These are phyloP conservation scores for Neomicropteryx cornuta DNA, from an alignment of 1,140 invertebrate genomes.

Conservation along the genomic window DNA sequence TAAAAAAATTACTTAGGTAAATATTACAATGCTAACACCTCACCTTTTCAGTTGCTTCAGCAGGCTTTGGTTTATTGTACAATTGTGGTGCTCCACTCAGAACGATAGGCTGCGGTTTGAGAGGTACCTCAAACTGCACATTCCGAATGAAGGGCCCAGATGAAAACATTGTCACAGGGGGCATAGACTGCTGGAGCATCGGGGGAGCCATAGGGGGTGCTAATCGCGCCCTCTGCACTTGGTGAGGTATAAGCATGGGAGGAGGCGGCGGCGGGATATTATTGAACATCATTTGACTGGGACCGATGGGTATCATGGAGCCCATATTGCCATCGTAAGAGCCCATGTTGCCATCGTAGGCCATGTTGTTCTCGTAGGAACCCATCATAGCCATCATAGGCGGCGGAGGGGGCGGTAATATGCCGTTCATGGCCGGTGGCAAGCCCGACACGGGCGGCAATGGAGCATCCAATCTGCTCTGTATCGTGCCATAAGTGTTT, in stretches of 20 bases:
- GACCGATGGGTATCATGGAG: not conserved
- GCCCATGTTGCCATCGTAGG: too few species aligned
- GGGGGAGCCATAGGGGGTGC: conserved; percentile 10
- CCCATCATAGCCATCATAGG: conserved; percentile 30
- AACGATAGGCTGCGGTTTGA: conserved; percentile 44
- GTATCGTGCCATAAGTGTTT: conserved; percentile 54
- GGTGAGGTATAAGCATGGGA: conserved; percentile 43
- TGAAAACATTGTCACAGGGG: conserved; percentile 36
- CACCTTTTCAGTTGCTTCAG: too few species aligned
- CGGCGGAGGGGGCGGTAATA: conserved; percentile 28
- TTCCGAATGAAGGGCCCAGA: conserved; percentile 28
- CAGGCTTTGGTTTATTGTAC: conserved; percentile 41
- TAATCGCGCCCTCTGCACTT: conserved; percentile 39
- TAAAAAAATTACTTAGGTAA: too few species aligned
- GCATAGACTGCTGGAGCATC: conserved; percentile 22
- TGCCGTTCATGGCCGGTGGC: conserved; percentile 19
- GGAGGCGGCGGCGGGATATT: conserved; percentile 40
- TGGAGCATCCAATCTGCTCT: conserved; percentile 48
- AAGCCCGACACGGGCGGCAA: conserved; percentile 46
- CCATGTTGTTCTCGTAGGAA: too few species aligned
- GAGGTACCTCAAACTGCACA: conserved; percentile 26
- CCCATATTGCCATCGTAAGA: too few species aligned
- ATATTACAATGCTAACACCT: too few species aligned
- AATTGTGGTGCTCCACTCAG: conserved; percentile 51
- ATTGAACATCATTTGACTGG: conserved; percentile 15